These are phyloP conservation scores for Drosophila grimshawi DNA, from an alignment of 1,140 invertebrate genomes.

Conservation along the genomic window DNA sequence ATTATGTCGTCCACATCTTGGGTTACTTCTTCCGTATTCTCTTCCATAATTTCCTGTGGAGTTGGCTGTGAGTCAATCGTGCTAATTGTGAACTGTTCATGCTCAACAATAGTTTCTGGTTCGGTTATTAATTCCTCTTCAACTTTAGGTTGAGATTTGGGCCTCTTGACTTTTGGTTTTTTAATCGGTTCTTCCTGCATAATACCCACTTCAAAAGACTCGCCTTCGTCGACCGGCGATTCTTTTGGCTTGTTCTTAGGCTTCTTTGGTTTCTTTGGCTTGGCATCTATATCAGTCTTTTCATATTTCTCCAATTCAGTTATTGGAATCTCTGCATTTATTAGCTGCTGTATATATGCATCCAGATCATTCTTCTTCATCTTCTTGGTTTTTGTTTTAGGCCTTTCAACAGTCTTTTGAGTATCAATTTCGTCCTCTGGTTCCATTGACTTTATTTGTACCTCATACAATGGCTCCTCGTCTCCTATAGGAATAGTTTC, in stretches of 20 bases:
- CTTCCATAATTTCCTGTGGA: neutral
- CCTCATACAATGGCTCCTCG: constrained; percentile 80
- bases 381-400: constrained; percentile 62
- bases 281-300: constrained; percentile 76
- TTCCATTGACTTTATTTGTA: constrained; percentile 68
- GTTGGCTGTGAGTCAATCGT: constrained; percentile 44
- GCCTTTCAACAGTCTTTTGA: constrained; percentile 55
- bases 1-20: constrained; percentile 53
- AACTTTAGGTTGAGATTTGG: constrained; percentile 28
- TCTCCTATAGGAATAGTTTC: constrained; percentile 60
- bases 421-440: constrained; percentile 20
- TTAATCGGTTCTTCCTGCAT: constrained; percentile 58
- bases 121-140: constrained; percentile 12
- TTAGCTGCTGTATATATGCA: constrained; percentile 77
- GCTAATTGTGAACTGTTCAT: constrained; percentile 56
- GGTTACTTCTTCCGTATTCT: neutral
- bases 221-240: constrained; percentile 41
- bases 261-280: constrained; percentile 71
- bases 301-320: constrained; percentile 84
- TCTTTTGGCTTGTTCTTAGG: constrained; percentile 63
- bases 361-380: constrained; percentile 77
- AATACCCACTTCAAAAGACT: constrained; percentile 59
- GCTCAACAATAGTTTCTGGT: constrained; percentile 22
- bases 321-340: constrained; percentile 78
- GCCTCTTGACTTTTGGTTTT: constrained; percentile 63